Percentiles rank a stretch among this genome's conserved stretches.
These are phyloP conservation scores for Entomobrya proxima DNA, from an alignment of 2,888 invertebrate genomes.

Conservation along the genomic window DNA sequence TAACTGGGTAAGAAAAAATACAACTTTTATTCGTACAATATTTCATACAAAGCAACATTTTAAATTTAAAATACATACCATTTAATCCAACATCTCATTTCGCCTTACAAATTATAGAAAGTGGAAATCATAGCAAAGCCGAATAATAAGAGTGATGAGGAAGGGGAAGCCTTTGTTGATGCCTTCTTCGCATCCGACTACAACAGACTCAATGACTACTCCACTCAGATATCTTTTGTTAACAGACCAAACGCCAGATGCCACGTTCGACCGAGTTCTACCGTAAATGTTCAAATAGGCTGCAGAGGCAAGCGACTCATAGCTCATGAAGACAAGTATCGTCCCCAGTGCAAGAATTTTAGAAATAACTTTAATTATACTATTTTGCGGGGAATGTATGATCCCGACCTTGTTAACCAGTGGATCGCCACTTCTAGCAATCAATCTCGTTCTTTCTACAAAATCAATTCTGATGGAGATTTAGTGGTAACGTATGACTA, in stretches of 20 bases:
- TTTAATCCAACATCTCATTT: too few relatives aligned
- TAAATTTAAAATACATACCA: too few relatives aligned
- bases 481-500: constrained; percentile 66
- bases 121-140: constrained; percentile 13
- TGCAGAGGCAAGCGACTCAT: constrained; percentile 63
- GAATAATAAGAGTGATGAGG: not conserved
- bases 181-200: constrained; percentile 70
- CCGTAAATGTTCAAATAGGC: constrained; percentile 55
- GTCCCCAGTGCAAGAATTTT: constrained; percentile 52
- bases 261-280: constrained; percentile 65
- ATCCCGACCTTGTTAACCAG: constrained; percentile 55
- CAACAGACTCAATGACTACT: constrained; percentile 61
- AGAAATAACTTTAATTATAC: constrained; percentile 42
- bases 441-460: constrained; percentile 18
- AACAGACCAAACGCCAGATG: constrained; percentile 63
- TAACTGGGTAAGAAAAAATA: constrained; percentile 19
- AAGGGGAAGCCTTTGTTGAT: constrained; percentile 43
- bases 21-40: too few relatives aligned
- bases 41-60: too few relatives aligned
- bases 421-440: constrained; percentile 51
- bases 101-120: not conserved
- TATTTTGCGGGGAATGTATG: constrained; percentile 25
- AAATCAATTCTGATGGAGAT: constrained; percentile 17
- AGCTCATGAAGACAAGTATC: constrained; percentile 68
- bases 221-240: constrained; percentile 47